Evolutionary conservation across 2,797 vertebrate genomes (phyloP).

Genomic region (Aplochiton taeniatus): DNA sequence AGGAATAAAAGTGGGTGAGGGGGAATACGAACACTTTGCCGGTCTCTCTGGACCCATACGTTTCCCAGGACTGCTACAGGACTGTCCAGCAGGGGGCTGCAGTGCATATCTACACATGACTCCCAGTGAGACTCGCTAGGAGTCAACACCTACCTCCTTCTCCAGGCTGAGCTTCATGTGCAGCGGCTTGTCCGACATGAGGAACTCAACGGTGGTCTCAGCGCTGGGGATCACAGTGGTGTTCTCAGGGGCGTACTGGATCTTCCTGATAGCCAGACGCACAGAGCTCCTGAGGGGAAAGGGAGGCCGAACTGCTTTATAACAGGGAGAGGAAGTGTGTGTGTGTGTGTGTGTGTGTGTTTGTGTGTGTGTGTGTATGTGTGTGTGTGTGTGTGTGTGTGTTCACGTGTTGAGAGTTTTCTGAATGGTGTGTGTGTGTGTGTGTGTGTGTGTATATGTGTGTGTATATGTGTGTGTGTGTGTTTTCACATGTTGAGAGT

Average conservation of each 20-base stretch:
- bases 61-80: no score
- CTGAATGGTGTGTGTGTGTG: conserved; percentile 6
- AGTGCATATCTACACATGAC: no score
- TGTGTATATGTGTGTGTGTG: conserved; percentile 5
- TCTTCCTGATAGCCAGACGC: conserved; percentile 85
- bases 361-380: background rate
- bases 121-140: background rate
- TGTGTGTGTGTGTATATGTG: background rate
- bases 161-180: conserved; percentile 78
- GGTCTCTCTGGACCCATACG: no score
- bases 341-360: background rate
- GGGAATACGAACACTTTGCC: no score
- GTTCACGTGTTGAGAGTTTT: no score
- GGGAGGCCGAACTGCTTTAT: no score
- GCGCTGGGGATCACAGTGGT: conserved; percentile 70
- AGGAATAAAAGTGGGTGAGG: no score
- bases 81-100: no score
- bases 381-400: background rate
- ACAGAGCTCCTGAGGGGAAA: conserved; percentile 79
- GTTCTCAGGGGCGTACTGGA: conserved; percentile 82
- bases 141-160: conserved; percentile 81
- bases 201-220: conserved; percentile 87
- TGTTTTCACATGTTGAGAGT: no score
- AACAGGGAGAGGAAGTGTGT: background rate
- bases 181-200: conserved; percentile 89